Evolutionary conservation across 2,888 invertebrate species (phyloP).

Genomic region (Lysandra bellargus): DNA sequence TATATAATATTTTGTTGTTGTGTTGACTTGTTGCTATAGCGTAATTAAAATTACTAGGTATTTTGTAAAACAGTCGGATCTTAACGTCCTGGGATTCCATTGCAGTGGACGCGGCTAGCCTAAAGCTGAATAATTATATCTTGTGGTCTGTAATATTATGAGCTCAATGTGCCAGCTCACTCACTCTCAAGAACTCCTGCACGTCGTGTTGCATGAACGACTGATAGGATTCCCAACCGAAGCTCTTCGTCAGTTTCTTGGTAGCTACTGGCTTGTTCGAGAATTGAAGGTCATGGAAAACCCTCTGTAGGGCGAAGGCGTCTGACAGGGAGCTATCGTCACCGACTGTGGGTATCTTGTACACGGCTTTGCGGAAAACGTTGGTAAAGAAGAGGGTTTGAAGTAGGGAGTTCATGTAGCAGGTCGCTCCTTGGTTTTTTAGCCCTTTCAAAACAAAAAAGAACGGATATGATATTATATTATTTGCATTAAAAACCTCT

Average conservation of each 20-base stretch:
- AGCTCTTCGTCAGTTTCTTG: conserved; percentile 98
- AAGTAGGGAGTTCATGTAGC: conserved; percentile 99
- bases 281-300: conserved; percentile 98
- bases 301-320: conserved; percentile 96
- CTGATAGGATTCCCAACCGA: conserved; percentile 99
- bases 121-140: too few relatives aligned
- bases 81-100: too few relatives aligned
- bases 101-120: too few relatives aligned
- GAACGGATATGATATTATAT: too few relatives aligned
- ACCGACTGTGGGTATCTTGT: conserved; percentile 98
- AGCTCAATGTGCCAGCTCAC: conserved; percentile 29
- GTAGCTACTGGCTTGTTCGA: conserved; percentile 98
- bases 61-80: too few relatives aligned
- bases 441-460: conserved; percentile 81
- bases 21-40: too few relatives aligned
- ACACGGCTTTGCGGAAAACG: conserved; percentile 93
- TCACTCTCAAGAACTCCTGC: conserved; percentile 90
- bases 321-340: conserved; percentile 93
- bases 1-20: too few relatives aligned
- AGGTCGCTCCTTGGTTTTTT: conserved; percentile 99
- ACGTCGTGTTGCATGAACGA: conserved; percentile 99
- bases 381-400: conserved; percentile 99
- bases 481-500: too few relatives aligned
- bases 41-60: too few relatives aligned
- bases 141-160: too few relatives aligned